phyloP scores from a whole-genome alignment of 2,888 invertebrate species.

The Apocheima hispidaria region DNA sequence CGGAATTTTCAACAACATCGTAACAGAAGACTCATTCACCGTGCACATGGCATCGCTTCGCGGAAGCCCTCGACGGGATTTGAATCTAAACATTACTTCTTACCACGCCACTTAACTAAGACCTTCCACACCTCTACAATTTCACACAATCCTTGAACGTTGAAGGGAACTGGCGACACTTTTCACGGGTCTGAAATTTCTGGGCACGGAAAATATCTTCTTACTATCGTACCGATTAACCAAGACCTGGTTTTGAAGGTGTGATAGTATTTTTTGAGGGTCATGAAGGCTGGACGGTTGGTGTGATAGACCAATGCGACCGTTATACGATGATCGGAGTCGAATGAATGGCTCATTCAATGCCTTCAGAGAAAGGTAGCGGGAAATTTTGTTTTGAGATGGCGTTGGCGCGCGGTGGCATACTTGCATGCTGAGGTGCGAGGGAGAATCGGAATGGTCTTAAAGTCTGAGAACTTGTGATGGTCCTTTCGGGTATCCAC shows the following conservation, averaged over 20 bases:
- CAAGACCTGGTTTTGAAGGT: conserved; percentile 18
- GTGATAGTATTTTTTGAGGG: conserved; percentile 25
- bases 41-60: conserved; percentile 70
- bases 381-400: conserved; percentile 70
- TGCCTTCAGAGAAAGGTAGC: conserved; percentile 71
- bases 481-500: neutral
- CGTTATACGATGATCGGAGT: conserved; percentile 76
- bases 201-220: conserved; percentile 26
- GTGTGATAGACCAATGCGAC: conserved; percentile 74
- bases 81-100: conserved; percentile 81
- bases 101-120: conserved; percentile 53
- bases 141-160: conserved; percentile 9
- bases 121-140: conserved; percentile 43
- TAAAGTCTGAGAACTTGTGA: conserved; percentile 24
- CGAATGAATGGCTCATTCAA: conserved; percentile 80
- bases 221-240: conserved; percentile 26
- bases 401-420: conserved; percentile 28
- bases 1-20: conserved; percentile 55
- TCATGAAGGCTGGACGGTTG: conserved; percentile 49
- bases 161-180: neutral
- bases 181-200: conserved; percentile 8
- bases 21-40: conserved; percentile 52
- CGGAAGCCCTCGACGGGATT: conserved; percentile 76
- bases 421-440: conserved; percentile 25
- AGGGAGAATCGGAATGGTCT: conserved; percentile 19